These are phyloP conservation scores for Norana najaformis DNA, from an alignment of 2,888 invertebrate species.

Conservation along the genomic window DNA sequence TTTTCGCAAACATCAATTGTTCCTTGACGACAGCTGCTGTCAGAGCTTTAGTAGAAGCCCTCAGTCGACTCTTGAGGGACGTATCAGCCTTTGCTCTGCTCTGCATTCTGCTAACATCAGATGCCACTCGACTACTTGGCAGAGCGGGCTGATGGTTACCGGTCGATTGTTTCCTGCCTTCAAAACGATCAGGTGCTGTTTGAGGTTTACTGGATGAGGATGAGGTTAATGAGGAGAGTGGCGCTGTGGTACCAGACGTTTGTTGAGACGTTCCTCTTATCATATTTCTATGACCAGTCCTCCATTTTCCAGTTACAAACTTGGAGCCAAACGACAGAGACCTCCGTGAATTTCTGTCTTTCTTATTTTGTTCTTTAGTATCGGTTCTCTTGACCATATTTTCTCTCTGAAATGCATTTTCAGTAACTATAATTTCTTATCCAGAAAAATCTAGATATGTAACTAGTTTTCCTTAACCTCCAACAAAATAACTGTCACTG, in stretches of 20 bases:
- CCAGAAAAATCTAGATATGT: neutral
- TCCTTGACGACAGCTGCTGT: conserved; percentile 31
- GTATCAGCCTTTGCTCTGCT: neutral
- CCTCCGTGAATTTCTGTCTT: neutral
- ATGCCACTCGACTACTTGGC: neutral
- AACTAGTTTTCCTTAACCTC: neutral
- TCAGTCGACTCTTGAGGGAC: conserved; percentile 33
- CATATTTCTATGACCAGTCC: neutral
- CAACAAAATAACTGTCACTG: neutral
- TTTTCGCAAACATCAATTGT: conserved; percentile 19
- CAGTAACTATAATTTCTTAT: neutral
- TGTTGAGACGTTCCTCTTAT: neutral
- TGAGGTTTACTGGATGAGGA: neutral
- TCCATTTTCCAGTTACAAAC: neutral
- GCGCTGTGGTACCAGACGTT: neutral
- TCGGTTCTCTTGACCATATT: neutral
- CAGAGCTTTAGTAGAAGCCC: conserved; percentile 34
- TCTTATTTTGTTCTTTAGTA: neutral
- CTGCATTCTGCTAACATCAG: neutral
- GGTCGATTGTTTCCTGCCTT: neutral
- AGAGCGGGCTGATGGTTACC: neutral
- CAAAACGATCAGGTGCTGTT: neutral
- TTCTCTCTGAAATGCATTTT: neutral
- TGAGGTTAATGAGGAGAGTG: neutral
- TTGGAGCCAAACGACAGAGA: neutral